phyloP scores from a whole-genome alignment of 2,888 invertebrate species.

The Watsonalla binaria region DNA sequence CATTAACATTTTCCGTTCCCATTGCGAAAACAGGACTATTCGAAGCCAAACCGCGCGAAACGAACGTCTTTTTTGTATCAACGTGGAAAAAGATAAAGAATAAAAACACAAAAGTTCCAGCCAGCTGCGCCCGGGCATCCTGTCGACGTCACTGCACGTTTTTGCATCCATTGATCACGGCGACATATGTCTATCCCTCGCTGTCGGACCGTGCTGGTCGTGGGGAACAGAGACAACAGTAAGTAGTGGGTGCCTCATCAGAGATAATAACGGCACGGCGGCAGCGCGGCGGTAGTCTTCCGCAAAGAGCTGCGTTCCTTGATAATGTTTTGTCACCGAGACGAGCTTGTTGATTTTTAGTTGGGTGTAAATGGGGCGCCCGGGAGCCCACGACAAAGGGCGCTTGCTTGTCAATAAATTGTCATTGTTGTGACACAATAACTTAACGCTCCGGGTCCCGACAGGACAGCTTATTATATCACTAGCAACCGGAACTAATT shows the following conservation, averaged over 20 bases:
- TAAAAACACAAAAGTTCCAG: conserved; percentile 67
- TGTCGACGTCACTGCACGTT: conserved; percentile 70
- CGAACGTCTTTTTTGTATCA: conserved; percentile 56
- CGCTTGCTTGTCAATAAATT: conserved; percentile 53
- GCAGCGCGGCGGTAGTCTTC: conserved; percentile 37
- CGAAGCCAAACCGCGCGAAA: conserved; percentile 67
- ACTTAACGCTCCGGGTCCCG: conserved; percentile 30
- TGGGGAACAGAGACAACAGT: conserved; percentile 47
- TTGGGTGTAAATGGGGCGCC: conserved; percentile 41
- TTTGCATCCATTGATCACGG: conserved; percentile 61
- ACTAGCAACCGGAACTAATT: conserved; percentile 36
- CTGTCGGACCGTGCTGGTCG: conserved; percentile 16
- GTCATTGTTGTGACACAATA: conserved; percentile 58
- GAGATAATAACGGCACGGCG: conserved; percentile 53
- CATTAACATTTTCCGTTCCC: conserved; percentile 71
- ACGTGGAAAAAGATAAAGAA: conserved; percentile 46
- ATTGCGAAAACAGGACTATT: conserved; percentile 64
- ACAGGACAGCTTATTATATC: conserved; percentile 20
- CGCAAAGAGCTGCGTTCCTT: conserved; percentile 57
- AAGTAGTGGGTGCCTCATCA: conserved; percentile 32
- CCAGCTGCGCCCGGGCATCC: conserved; percentile 76
- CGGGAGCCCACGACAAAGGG: conserved; percentile 30
- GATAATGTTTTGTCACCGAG: conserved; percentile 53
- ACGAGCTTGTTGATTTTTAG: conserved; percentile 48
- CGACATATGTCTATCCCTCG: conserved; percentile 48